Evolutionary conservation across 2,888 invertebrate genomes (phyloP), one percentile per base, ranked within the genome.

Genomic region (Rhamphomyia laevipes): DNA sequence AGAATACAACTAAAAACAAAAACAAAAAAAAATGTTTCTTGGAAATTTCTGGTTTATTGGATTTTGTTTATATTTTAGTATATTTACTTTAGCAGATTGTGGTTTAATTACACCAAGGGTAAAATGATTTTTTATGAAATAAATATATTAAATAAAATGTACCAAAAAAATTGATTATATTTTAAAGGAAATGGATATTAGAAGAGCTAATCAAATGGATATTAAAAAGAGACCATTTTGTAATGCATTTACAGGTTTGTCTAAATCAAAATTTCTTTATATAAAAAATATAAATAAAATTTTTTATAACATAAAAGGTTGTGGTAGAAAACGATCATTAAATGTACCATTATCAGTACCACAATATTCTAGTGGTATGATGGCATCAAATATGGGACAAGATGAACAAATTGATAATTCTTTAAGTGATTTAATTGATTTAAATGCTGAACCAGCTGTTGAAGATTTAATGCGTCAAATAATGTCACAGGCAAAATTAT

Each of bases 161-260:
- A n/a, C 30, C 11, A 11, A 30, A 30, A 11, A 9, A 9, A 6
- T 30, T 30, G 30, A 30, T 30, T 13, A 35, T 13, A 35, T n/a
- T n/a, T 35, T 35, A 35, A 35, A 35, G 35, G 42, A 42, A 42
- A 42, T 42, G 42, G 42, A 42, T 5, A 15, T 27, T 10, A 42
- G 42, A 27, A 12, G 42, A 6, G 7, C n/a, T 13, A 42, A 27
- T 42, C 21, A 27, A 10, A 27, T 42, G 27, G 42, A 21, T 5
- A 21, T 42, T 23, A n/a, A n/a, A n/a, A 89, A 89, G 60, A 74
- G 88, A 61, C 90, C 90, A 0, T 90, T 90, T 67, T 90, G 90
- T 71, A 90, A 90, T 61, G 88, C 89, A 0, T 90, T 90, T 59
- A 89, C 88, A 58, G 90, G 89, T 88, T 55, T 57, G 45, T 53